Conservation (phyloP, 2,888 invertebrate genomes). For the Philaethria dido region DNA sequence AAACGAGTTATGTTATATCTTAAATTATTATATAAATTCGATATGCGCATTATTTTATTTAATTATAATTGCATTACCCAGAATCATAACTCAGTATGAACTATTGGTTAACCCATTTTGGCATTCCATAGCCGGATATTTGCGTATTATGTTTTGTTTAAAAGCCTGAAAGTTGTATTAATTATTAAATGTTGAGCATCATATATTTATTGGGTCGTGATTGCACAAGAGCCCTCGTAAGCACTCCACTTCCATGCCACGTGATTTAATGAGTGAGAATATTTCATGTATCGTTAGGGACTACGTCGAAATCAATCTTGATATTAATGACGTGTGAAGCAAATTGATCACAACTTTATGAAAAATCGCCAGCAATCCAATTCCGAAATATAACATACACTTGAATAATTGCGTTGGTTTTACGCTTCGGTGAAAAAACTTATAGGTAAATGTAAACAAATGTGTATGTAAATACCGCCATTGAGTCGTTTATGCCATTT, state of each 20-base stretch:
- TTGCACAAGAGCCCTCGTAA: conserved; percentile 65
- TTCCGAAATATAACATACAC: background rate
- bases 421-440: conserved; percentile 3
- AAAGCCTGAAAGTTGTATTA: conserved; percentile 36
- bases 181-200: conserved; percentile 39
- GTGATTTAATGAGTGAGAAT: conserved; percentile 79
- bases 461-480: conserved; percentile 20
- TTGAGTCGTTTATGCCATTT: conserved; percentile 35
- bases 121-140: conserved; percentile 28
- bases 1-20: too few species aligned
- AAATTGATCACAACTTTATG: conserved; percentile 62
- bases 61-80: conserved; percentile 11
- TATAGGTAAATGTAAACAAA: conserved; percentile 22
- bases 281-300: conserved; percentile 79
- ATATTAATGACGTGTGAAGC: conserved; percentile 78
- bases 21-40: too few species aligned
- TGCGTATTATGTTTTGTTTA: conserved; percentile 33
- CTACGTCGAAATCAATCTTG: conserved; percentile 77
- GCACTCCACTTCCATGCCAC: conserved; percentile 65
- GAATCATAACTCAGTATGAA: conserved; percentile 19
- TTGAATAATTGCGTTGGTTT: conserved; percentile 27
- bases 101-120: conserved; percentile 23
- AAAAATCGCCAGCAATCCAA: conserved; percentile 20
- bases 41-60: conserved; percentile 1
- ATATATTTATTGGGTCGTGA: conserved; percentile 67